phyloP scores from a whole-genome alignment of 1,140 invertebrate species.

The Drosophila gunungcola region DNA sequence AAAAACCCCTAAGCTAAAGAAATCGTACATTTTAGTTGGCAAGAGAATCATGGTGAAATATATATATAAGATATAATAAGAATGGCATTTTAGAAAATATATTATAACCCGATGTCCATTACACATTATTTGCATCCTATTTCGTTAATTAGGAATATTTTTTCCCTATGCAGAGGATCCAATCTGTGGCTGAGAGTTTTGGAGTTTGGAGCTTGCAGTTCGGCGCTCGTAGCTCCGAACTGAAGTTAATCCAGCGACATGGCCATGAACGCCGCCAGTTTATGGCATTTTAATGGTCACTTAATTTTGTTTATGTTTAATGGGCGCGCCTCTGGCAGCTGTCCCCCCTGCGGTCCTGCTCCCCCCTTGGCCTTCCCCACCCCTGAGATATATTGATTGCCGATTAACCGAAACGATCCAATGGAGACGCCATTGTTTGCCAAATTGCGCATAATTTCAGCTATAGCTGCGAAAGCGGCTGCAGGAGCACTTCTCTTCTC shows the following conservation, averaged over 20 bases:
- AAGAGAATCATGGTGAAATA: too few relatives aligned
- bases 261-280: conserved; percentile 79
- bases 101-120: too few relatives aligned
- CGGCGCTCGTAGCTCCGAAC: conserved; percentile 17
- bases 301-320: conserved; percentile 85
- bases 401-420: conserved; percentile 73
- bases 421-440: conserved; percentile 63
- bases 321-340: conserved; percentile 76
- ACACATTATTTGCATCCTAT: too few relatives aligned
- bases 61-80: too few relatives aligned
- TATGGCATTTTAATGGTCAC: conserved; percentile 85
- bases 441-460: conserved; percentile 78
- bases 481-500: not conserved
- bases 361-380: conserved; percentile 7
- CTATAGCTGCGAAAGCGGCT: conserved; percentile 24
- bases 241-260: conserved; percentile 63
- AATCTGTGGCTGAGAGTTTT: not conserved
- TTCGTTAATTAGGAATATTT: not conserved
- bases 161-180: conserved; percentile 19
- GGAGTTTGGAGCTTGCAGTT: conserved; percentile 9
- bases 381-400: conserved; percentile 70
- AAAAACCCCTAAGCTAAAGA: not conserved
- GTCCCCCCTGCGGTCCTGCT: conserved; percentile 17
- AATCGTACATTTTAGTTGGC: too few relatives aligned
- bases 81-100: too few relatives aligned